Evolutionary conservation across 1,140 invertebrate species (phyloP), one percentile per base, ranked within the genome.

Genomic region (Papilio xuthus): DNA sequence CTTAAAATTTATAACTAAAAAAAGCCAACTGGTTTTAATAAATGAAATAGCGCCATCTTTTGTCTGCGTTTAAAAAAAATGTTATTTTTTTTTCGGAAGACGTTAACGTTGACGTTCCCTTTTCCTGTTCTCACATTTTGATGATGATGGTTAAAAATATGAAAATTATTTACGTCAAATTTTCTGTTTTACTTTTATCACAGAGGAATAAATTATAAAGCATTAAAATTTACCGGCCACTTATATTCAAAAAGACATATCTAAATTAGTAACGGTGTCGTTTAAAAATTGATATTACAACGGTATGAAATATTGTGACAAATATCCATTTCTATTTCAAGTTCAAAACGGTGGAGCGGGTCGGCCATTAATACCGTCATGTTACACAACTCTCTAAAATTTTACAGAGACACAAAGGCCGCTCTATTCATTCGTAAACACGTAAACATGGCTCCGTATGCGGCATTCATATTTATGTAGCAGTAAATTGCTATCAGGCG

Each of bases 401-500:
- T 85, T 79, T 80, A 84, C 80, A 79, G 73, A 78, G 60, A 78
- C 78, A 83, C 81, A 84, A 84, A 82, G 78, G 80, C 67, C 12
- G 60, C 72, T 75, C 60, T 81, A 83, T 83, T 83, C 82, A 84
- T 84, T 86, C 84, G 79, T 85, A 81, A 81, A 79, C 83, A 81
- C 83, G 83, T 86, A 85, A 88, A 86, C 81, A 87, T 79, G 76
- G 78, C 80, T 85, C 78, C 81, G 83, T 89, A 88, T 87, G 89
- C 85, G 80, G 83, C 82, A 83, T 84, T 88, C 85, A 92, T 91
- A 91, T 92, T 91, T 91, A 93, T 91, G 87, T 87, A 86, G 79
- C 86, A 86, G 84, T 89, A 86, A 88, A 93, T 89, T 90, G 87
- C 89, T 91, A 89, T 93, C 86, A 85, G 85, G 83, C 84, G 89